Evolutionary conservation across 2,797 vertebrate genomes (phyloP).

Genomic region (Characodon lateralis): DNA sequence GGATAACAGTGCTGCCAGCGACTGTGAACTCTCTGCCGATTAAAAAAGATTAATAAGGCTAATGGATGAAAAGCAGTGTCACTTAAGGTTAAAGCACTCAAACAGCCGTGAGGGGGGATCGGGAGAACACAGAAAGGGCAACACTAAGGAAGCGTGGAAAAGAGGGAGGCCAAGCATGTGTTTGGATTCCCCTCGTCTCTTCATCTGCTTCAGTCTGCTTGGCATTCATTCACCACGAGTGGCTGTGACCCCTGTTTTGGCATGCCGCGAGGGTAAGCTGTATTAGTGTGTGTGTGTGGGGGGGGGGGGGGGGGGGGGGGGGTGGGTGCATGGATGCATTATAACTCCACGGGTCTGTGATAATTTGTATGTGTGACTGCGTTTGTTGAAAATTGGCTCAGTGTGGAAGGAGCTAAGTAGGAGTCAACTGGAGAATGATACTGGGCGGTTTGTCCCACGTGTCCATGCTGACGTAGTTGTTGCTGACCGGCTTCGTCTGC

Average conservation of each 20-base stretch:
- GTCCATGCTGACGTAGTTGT: conserved; percentile 52
- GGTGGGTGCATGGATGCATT: conserved; percentile 28
- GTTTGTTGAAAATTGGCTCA: conserved; percentile 47
- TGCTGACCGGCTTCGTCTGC: conserved; percentile 47
- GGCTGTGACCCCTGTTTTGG: conserved; percentile 68
- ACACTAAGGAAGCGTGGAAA: conserved; percentile 21
- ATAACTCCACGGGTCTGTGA: conserved; percentile 21
- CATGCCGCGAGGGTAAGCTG: conserved; percentile 54
- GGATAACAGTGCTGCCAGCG: conserved; percentile 60
- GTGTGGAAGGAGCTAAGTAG: conserved; percentile 54
- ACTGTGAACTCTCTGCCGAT: conserved; percentile 68
- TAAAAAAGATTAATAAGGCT: conserved; percentile 77
- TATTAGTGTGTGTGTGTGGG: conserved; percentile 32
- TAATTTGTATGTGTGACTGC: conserved; percentile 32
- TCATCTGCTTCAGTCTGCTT: conserved; percentile 67
- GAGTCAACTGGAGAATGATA: conserved; percentile 62
- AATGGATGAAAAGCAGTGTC: conserved; percentile 68
- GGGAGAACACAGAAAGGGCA: conserved; percentile 34
- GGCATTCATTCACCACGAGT: conserved; percentile 62
- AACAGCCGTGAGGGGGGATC: conserved; percentile 41
- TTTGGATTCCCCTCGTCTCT: conserved; percentile 60
- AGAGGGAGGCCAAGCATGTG: conserved; percentile 20
- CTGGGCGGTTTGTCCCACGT: conserved; percentile 52
- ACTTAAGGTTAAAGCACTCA: conserved; percentile 52
- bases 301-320: conserved; percentile 11